These are phyloP conservation scores for Pangasius mekongensis DNA, from an alignment of 2,797 vertebrate genomes.

Conservation along the genomic window DNA sequence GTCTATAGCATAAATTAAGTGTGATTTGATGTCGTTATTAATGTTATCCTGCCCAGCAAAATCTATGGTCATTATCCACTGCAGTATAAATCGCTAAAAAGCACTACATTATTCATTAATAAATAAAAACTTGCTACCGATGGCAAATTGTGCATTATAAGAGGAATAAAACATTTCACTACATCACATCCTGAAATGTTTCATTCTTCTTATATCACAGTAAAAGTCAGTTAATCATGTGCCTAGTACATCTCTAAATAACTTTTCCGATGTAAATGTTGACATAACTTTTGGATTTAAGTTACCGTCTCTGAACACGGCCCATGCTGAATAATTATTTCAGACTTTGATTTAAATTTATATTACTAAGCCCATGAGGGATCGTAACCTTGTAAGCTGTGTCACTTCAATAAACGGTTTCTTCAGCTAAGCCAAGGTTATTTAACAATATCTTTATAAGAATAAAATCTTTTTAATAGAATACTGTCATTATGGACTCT, in stretches of 20 bases:
- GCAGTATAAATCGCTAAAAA: not conserved
- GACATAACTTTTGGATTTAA: not conserved
- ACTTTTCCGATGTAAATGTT: not conserved
- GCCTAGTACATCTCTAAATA: not conserved
- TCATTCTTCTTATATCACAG: not conserved
- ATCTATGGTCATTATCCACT: not conserved
- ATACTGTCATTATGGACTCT: slow-evolving; percentile 25
- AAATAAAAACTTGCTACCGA: not conserved
- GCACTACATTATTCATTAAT: not conserved
- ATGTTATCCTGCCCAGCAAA: not conserved
- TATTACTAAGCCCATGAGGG: not conserved
- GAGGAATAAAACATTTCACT: not conserved
- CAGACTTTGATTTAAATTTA: not conserved
- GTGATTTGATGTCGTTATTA: not conserved
- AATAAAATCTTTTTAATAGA: not conserved
- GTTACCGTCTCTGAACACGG: not conserved
- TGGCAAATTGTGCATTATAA: not conserved
- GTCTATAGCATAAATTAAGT: not conserved
- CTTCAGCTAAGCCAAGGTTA: slow-evolving; percentile 14
- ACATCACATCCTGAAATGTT: too few relatives aligned
- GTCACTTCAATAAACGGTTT: not conserved
- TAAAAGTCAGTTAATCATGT: not conserved
- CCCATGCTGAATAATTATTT: not conserved
- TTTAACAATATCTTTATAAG: not conserved
- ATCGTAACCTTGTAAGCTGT: not conserved